These are phyloP conservation scores for Ophioninae sp. DNA, from an alignment of 2,888 invertebrate species.

Conservation along the genomic window DNA sequence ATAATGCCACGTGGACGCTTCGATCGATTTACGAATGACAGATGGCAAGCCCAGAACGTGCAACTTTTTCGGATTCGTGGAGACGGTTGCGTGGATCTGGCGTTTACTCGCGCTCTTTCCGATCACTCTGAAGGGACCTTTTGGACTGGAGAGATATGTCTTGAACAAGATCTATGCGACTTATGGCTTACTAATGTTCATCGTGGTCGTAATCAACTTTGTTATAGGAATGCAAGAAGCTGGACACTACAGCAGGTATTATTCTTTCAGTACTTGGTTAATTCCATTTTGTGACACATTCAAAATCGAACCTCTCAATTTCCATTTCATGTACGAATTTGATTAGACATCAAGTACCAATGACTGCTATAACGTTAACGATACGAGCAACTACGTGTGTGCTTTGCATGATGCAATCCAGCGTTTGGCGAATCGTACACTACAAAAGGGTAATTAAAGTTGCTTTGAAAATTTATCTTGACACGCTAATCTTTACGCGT, in stretches of 20 bases:
- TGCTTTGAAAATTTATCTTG: neutral
- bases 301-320: neutral
- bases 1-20: neutral
- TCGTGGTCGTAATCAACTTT: neutral
- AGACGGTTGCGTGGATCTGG: conserved; percentile 56
- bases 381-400: conserved; percentile 43
- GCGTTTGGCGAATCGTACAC: conserved; percentile 42
- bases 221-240: neutral
- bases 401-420: conserved; percentile 35
- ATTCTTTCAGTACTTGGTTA: neutral
- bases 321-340: too few relatives aligned
- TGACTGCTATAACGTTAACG: conserved; percentile 20
- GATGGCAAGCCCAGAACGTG: conserved; percentile 7
- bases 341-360: conserved; percentile 15
- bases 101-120: conserved; percentile 54
- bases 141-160: conserved; percentile 34
- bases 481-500: neutral
- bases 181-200: conserved; percentile 18
- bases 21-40: neutral
- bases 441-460: conserved; percentile 38
- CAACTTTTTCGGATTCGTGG: conserved; percentile 48
- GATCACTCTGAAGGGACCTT: conserved; percentile 13
- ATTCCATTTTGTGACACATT: neutral
- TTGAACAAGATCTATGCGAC: conserved; percentile 43
- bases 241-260: conserved; percentile 2